These are phyloP conservation scores for Zaprionus bogoriensis DNA, from an alignment of 2,888 invertebrate species.

Conservation along the genomic window DNA sequence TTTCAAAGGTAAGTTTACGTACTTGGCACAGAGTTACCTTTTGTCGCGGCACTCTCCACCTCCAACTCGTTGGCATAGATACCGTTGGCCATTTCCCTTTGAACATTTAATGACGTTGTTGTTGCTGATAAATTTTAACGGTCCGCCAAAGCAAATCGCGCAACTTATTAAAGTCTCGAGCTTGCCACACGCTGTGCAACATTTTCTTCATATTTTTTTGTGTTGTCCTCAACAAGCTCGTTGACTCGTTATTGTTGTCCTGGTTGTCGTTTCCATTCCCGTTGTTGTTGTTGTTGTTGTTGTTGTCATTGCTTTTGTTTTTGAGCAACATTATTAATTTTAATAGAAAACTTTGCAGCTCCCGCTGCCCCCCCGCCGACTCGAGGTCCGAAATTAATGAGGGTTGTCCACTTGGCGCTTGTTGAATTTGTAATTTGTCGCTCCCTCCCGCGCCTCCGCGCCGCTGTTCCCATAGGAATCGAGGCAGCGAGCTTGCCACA, in stretches of 20 bases:
- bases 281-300: conserved; percentile 27
- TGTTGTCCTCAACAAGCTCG: conserved; percentile 54
- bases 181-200: conserved; percentile 49
- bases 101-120: conserved; percentile 63
- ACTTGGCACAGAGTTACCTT: conserved; percentile 15
- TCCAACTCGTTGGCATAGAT: conserved; percentile 33
- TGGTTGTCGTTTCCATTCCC: conserved; percentile 28
- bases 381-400: conserved; percentile 66
- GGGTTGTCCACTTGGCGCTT: conserved; percentile 80
- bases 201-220: conserved; percentile 29
- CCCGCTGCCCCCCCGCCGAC: not conserved
- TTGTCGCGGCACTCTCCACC: not conserved
- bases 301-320: conserved; percentile 44
- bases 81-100: conserved; percentile 38
- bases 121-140: conserved; percentile 64
- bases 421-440: conserved; percentile 79
- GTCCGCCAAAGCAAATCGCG: conserved; percentile 49
- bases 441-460: not conserved
- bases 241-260: conserved; percentile 47
- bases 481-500: conserved; percentile 40
- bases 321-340: conserved; percentile 79
- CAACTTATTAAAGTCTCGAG: conserved; percentile 60
- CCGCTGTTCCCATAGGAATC: conserved; percentile 64
- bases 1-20: not conserved
- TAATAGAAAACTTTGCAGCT: conserved; percentile 75